Base-by-base conservation (phyloP, 2,888 invertebrate species). In the Ctenicera cuprea region DNA sequence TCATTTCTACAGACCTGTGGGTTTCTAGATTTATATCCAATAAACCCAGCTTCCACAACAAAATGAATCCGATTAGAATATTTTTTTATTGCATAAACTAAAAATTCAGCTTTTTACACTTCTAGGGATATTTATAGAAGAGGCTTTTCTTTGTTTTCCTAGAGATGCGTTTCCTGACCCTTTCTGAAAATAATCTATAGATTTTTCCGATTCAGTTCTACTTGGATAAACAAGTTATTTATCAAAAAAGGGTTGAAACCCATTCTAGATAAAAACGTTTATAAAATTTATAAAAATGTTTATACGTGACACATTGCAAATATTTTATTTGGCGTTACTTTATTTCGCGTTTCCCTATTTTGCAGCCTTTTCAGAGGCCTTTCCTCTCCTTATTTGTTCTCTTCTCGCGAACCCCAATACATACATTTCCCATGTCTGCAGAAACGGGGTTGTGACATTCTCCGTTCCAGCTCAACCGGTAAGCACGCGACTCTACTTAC, bases 361-460 rank as follows among this genome's bases (percentile, higher is more conserved):
- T 54, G 52, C 70, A 41, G 52, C 54, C 52, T 50, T 30, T 62
- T 37, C 37, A 57, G 26, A 45, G 50, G 59, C 43, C 22, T 45
- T 69, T 70, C 62, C 50, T 45, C 20, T 62, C 70, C 62, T 63
- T 70, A 59, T 66, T 70, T 70, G 67, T 41, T 61, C 61, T 67
- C 62, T 57, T 48, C 66, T 43, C 66, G 52, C 43, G 50, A 64
- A 63, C 62, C 71, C 74, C 71, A 71, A 74, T 74, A 74, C 74
- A 71, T 74, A 74, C 67, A 74, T 74, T 74, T 74, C 62, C 74
- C 71, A 67, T 61, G 71, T 63, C 68, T 67, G 71, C 71, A 57
- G 66, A 71, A 75, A 72, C 52, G 65, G 72, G 69, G 75, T 75
- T 75, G 72, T 75, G 68, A 72, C 72, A 75, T 71, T 73, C 64